A percentile compares a stretch with the other conserved stretches of the same genome.
These are phyloP conservation scores for Semotilus atromaculatus DNA, from an alignment of 2,797 vertebrate species.

Conservation along the genomic window DNA sequence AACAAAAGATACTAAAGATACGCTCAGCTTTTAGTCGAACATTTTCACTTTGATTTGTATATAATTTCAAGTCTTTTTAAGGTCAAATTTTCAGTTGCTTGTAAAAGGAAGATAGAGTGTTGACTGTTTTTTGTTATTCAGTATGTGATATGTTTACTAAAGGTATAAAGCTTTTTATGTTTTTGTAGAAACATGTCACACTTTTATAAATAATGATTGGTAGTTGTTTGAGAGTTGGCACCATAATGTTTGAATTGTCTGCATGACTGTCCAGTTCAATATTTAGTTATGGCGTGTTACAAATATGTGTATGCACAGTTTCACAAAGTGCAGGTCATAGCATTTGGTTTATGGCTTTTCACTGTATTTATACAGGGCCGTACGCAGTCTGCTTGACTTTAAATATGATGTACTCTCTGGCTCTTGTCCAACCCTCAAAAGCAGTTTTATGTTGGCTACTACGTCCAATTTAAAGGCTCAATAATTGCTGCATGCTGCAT, in stretches of 20 bases:
- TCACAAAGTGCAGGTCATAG: conserved; percentile 44
- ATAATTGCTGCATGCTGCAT: not conserved
- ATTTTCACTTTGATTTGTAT: not conserved
- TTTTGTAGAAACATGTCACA: conserved; percentile 16
- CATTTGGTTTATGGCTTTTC: conserved; percentile 31
- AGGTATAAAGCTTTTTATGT: conserved; percentile 44
- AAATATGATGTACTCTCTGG: conserved; percentile 9
- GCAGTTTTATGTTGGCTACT: conserved; percentile 4
- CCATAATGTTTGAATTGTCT: conserved; percentile 46
- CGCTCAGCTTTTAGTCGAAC: not conserved
- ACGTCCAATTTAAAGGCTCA: not conserved
- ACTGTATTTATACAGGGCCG: conserved; percentile 25
- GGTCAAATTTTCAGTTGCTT: not conserved
- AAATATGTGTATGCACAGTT: conserved; percentile 50
- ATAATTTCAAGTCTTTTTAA: not conserved
- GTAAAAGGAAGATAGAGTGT: not conserved
- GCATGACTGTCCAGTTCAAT: conserved; percentile 51
- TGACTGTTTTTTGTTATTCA: not conserved
- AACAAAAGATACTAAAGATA: not conserved
- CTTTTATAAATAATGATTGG: conserved; percentile 24
- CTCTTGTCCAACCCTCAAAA: conserved; percentile 24
- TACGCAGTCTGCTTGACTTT: conserved; percentile 24
- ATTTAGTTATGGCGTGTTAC: conserved; percentile 61
- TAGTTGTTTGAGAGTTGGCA: conserved; percentile 30
- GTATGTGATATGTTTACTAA: conserved; percentile 36